Conservation (phyloP, 2,888 invertebrate genomes). For the Campoletis raptor region DNA sequence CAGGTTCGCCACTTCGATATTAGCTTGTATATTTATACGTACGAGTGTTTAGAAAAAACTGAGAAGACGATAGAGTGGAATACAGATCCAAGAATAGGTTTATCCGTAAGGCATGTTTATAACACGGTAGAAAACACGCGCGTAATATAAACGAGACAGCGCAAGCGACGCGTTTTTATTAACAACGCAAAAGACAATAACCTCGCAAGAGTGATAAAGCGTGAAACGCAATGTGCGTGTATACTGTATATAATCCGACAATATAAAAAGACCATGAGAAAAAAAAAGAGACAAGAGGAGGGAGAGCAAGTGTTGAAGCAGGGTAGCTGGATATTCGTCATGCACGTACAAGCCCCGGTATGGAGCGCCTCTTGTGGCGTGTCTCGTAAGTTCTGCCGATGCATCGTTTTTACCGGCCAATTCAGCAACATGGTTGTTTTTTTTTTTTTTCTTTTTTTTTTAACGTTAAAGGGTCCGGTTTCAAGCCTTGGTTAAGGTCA, state of each 20-base stretch:
- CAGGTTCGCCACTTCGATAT: conserved; percentile 17
- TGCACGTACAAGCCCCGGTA: conserved; percentile 41
- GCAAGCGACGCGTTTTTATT: conserved; percentile 57
- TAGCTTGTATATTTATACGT: neutral
- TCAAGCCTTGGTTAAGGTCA: neutral
- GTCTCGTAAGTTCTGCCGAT: conserved; percentile 16
- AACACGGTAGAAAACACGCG: conserved; percentile 63
- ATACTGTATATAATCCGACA: conserved; percentile 73
- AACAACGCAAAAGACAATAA: conserved; percentile 79
- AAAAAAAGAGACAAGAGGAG: conserved; percentile 44
- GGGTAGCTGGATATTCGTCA: conserved; percentile 49
- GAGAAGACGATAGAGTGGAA: conserved; percentile 47
- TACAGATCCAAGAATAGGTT: conserved; percentile 65
- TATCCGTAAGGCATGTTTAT: conserved; percentile 57
- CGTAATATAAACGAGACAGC: conserved; percentile 54
- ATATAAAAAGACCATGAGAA: conserved; percentile 72
- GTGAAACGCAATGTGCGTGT: conserved; percentile 77
- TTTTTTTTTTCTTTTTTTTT: neutral
- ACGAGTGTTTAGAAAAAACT: conserved; percentile 7
- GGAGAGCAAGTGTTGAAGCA: conserved; percentile 49
- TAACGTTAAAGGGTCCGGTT: neutral
- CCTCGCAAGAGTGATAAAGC: conserved; percentile 81
- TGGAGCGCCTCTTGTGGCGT: conserved; percentile 39
- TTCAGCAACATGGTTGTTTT: neutral
- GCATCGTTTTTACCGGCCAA: conserved; percentile 26